Percentiles rank a stretch among this genome's conserved stretches.
These are phyloP conservation scores for Pseudomyrmex gracilis DNA, from an alignment of 1,140 invertebrate species.

Conservation along the genomic window DNA sequence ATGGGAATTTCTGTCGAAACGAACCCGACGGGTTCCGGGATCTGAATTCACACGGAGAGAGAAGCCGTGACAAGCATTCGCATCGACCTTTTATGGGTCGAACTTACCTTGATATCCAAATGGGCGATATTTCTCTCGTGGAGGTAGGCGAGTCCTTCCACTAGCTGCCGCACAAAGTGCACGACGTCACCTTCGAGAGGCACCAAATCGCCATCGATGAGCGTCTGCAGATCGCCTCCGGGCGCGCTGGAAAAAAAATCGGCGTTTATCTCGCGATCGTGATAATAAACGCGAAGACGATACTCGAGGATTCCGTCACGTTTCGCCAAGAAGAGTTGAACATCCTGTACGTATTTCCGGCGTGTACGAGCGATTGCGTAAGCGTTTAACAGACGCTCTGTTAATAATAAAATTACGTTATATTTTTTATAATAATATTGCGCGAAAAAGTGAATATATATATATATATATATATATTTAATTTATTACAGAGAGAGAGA, in stretches of 20 bases:
- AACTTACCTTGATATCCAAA: constrained; percentile 92
- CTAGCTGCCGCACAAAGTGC: constrained; percentile 89
- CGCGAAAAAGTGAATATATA: background rate
- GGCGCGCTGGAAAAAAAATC: constrained; percentile 87
- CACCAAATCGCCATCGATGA: constrained; percentile 91
- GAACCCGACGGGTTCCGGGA: constrained; percentile 51
- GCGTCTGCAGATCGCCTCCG: constrained; percentile 91
- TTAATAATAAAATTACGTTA: background rate
- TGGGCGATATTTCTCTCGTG: constrained; percentile 92
- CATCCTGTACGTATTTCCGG: too few species aligned
- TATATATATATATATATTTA: background rate
- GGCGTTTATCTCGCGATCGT: constrained; percentile 19
- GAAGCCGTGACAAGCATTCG: constrained; percentile 71
- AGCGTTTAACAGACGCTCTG: too few species aligned
- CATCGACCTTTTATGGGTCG: constrained; percentile 80
- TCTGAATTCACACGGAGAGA: constrained; percentile 62
- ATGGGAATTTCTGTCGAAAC: constrained; percentile 57
- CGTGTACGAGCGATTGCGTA: too few species aligned
- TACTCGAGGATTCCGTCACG: too few species aligned
- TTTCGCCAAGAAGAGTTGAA: too few species aligned
- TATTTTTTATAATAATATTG: background rate
- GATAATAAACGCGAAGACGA: background rate
- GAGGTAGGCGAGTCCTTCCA: constrained; percentile 90
- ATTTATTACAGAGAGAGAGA: background rate
- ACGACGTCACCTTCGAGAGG: constrained; percentile 89